Evolutionary conservation across 1,140 invertebrate species (phyloP), one percentile per base, ranked within the genome.

Genomic region (Muscidifurax raptorellus): DNA sequence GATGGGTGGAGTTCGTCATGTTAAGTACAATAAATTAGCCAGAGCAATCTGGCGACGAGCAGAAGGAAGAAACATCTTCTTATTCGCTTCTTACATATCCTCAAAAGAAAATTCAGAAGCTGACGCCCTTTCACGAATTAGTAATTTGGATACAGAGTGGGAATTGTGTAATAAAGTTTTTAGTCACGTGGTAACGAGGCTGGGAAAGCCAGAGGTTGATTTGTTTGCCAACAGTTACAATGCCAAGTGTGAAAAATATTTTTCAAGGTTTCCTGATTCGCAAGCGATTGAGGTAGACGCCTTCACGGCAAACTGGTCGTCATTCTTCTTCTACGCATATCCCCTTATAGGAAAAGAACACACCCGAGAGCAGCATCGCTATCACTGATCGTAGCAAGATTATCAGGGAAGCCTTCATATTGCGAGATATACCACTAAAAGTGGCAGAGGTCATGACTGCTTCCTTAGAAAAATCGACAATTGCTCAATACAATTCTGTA

Each of bases 11-110:
- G 84, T 91, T 40, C 90, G 90, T 84, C 89, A 78, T 64, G 87
- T 86, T 0, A 85, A 90, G 66, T 77, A 91, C 5, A 28, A n/a
- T 12, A 52, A 10, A n/a, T 13, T 77, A 47, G 25, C 40, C 2
- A 27, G 44, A 52, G 13, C 28, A 77, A 77, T 77, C 3, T 78
- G 76, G 76, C n/a, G 64, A 10, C 52, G 47, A 27, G 25, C 88
- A 76, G 90, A 91, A 85, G 18, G 52, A 5, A 83, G 88, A 25
- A 86, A 89, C 9, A 83, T 91, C 12, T 90, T 75, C 79, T 3
- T 91, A 9, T 88, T 87, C 52, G 90, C 90, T 10, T 89, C 91
- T 0, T 92, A 91, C 69, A 88, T 92, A 4, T 88, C 87, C 44
- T 88, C 91, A 4, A 88, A 88, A 84, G 86, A 91, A 40, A 89